Evolutionary conservation across 2,113 vertebrate genomes (phyloP).

Genomic region (Macrotus californicus): DNA sequence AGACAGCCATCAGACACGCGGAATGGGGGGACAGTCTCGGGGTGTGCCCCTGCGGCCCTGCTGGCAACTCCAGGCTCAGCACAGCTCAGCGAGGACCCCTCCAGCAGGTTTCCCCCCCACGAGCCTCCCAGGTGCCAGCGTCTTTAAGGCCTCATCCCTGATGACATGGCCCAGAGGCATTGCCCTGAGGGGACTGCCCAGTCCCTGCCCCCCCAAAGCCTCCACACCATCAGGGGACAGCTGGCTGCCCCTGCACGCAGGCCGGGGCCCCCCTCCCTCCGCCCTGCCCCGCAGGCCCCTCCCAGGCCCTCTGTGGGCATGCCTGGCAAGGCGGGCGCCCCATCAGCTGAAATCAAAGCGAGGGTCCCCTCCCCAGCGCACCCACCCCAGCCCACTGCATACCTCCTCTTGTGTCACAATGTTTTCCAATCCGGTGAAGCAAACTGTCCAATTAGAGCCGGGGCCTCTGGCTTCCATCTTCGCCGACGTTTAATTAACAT

Average conservation of each 20-base stretch:
- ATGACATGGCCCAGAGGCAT: background rate
- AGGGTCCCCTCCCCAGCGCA: constrained; percentile 22
- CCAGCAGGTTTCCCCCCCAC: background rate
- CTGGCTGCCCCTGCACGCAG: background rate
- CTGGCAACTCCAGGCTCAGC: background rate
- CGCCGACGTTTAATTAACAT: constrained; percentile 85
- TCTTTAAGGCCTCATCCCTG: background rate
- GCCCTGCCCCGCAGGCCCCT: background rate
- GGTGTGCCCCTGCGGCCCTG: no score
- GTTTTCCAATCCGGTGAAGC: constrained; percentile 81
- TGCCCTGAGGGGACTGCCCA: background rate
- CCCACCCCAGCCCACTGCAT: constrained; percentile 5
- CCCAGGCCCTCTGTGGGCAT: background rate
- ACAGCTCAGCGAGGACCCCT: no score
- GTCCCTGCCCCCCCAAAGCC: background rate
- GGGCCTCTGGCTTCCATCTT: constrained; percentile 83
- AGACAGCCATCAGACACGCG: background rate
- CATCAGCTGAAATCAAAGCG: constrained; percentile 61
- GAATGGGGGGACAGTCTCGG: background rate
- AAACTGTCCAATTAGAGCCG: constrained; percentile 85
- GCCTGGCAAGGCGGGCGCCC: background rate
- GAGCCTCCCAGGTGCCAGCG: background rate
- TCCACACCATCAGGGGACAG: accelerated
- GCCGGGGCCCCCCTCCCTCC: background rate
- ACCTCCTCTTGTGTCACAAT: constrained; percentile 84